Evolutionary conservation across 2,113 vertebrate species (phyloP).

Genomic region (Aspidoscelis tigris): DNA sequence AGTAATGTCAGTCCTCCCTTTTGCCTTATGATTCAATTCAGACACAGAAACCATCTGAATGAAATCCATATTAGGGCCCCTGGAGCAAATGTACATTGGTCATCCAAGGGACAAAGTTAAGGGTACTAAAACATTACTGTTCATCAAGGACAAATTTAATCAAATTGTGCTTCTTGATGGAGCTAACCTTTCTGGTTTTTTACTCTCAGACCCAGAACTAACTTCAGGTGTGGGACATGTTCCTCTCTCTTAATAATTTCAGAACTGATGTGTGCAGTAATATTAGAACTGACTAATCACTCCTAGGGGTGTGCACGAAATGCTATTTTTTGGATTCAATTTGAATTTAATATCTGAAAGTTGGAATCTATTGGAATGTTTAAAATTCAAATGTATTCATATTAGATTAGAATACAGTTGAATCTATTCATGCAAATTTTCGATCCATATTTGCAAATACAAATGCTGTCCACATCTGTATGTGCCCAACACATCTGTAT

Average conservation of each 20-base stretch:
- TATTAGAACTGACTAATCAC: not conserved
- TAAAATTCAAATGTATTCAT: too few relatives aligned
- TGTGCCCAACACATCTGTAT: too few relatives aligned
- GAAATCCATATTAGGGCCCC: constrained; percentile 21
- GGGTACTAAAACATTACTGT: constrained; percentile 4
- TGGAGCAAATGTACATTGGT: constrained; percentile 13
- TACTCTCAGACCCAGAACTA: constrained; percentile 2
- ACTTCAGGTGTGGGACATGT: not conserved
- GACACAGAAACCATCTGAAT: constrained; percentile 6
- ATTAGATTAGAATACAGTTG: too few relatives aligned
- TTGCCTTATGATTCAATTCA: constrained; percentile 19
- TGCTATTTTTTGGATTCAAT: too few relatives aligned
- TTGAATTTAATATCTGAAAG: too few relatives aligned
- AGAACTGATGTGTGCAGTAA: not conserved
- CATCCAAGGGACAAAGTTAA: constrained; percentile 12
- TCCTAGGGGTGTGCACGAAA: too few relatives aligned
- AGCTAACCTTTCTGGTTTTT: not conserved
- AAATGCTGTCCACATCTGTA: too few relatives aligned
- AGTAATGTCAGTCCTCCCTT: constrained; percentile 28
- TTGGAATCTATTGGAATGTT: too few relatives aligned
- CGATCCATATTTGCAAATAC: too few relatives aligned
- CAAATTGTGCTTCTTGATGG: not conserved
- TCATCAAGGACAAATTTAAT: constrained; percentile 5
- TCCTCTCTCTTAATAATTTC: not conserved
- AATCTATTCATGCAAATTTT: too few relatives aligned